These are phyloP conservation scores for Ophiodon elongatus DNA, from an alignment of 2,113 vertebrate species.

Conservation along the genomic window DNA sequence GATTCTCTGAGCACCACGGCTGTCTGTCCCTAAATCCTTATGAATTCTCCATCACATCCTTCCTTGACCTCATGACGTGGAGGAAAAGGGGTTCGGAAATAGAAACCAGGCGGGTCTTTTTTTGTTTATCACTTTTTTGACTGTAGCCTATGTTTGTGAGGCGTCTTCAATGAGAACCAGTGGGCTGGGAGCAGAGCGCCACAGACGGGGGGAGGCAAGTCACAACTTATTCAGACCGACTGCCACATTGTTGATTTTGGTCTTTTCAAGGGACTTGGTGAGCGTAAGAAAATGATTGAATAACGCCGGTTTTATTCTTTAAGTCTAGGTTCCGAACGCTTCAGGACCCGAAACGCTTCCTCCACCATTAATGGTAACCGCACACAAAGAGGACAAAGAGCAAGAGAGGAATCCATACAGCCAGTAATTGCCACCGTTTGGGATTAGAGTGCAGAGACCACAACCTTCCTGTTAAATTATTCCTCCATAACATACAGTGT, in stretches of 20 bases:
- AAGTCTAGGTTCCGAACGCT: background rate
- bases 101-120: no score
- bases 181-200: background rate
- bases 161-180: background rate
- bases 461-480: constrained; percentile 8
- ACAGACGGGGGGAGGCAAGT: background rate
- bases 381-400: background rate
- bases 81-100: background rate
- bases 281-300: background rate
- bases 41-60: background rate
- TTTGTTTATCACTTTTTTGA: background rate
- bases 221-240: background rate
- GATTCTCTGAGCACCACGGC: background rate
- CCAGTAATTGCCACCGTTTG: constrained; percentile 15
- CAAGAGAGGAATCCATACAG: background rate
- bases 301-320: background rate
- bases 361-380: background rate
- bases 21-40: background rate
- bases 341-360: no score
- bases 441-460: constrained; percentile 11
- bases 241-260: background rate
- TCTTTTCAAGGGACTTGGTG: background rate
- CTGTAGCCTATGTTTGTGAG: background rate
- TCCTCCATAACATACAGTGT: background rate
- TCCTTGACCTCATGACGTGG: background rate